Base-by-base conservation (phyloP, 2,888 invertebrate species). In the Drosophila borealis region DNA sequence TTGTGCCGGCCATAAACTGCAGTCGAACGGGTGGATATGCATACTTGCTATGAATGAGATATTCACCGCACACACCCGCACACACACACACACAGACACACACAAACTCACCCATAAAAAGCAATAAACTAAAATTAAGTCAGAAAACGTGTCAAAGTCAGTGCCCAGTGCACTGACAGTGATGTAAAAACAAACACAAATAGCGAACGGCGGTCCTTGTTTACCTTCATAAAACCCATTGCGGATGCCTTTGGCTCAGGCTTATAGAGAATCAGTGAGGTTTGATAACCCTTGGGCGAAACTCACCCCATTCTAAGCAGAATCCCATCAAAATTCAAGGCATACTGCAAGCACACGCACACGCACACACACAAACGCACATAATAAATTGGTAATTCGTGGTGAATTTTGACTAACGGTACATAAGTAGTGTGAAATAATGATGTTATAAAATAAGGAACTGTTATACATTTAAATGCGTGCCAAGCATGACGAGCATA, bases 111-210 rank as follows among this genome's bases (percentile, higher is more conserved):
- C 62, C 67, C 50, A 70, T 64, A 78, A 78, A 88, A 90, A 85
- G 83, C 88, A 90, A 91, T 90, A 90, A 91, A 89, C 83, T 89
- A 85, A 90, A 90, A 90, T 90, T 89, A 90, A 89, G 80, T 86
- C 81, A 81, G 82, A 90, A 85, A 91, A 90, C 91, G 91, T 91
- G 91, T 91, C 91, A 91, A 91, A 90, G 90, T 90, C 90, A 91
- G 88, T 80, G 76, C 90, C 89, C 80, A 90, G 75, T 69, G 80
- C 81, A 79, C 77, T 83, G 86, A 85, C 89, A 88, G 78, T 79
- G 84, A 84, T 71, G 89, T 80, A 85, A 86, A 85, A 78, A 87
- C 81, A 84, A 84, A 85, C 78, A 85, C 74, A 89, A 89, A 85
- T 82, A 88, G 55, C 74, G 78, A 78, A 53, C 85, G 89, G 68